Conservation (phyloP, 2,888 invertebrate species). For the Branchipolynoe longqiensis region DNA sequence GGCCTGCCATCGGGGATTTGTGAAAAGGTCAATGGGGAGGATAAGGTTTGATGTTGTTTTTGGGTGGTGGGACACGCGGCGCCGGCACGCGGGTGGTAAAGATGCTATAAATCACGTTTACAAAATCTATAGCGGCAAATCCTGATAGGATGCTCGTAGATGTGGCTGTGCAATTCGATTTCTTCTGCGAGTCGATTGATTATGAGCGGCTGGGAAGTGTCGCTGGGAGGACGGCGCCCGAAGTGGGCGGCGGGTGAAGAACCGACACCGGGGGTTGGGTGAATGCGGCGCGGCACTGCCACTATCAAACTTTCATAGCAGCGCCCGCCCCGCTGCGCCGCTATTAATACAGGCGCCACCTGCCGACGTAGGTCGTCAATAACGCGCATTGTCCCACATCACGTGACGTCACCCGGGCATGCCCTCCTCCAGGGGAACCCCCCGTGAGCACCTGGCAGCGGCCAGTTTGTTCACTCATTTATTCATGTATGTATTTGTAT, state of each 20-base stretch:
- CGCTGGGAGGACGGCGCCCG: not conserved
- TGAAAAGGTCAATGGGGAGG: conserved; percentile 28
- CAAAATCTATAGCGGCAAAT: conserved; percentile 18
- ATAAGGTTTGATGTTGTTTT: not conserved
- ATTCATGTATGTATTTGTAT: no score
- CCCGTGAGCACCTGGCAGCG: no score
- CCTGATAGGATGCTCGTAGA: conserved; percentile 29
- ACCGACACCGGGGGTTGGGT: not conserved
- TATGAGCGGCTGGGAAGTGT: conserved; percentile 16
- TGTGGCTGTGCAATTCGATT: conserved; percentile 28
- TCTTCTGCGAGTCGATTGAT: conserved; percentile 13
- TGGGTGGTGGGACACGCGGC: not conserved
- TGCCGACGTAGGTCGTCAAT: not conserved
- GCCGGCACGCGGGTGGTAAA: no score
- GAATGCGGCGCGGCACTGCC: no score
- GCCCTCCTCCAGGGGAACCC: no score
- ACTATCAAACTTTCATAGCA: not conserved
- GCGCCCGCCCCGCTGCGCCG: no score
- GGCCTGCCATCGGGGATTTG: no score
- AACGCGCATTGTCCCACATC: not conserved
- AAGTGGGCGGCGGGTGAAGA: conserved; percentile 2
- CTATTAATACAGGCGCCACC: no score
- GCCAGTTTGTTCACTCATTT: no score
- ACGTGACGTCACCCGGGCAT: not conserved
- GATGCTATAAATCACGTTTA: conserved; percentile 35